Evolutionary conservation across 2,888 invertebrate species (phyloP), one percentile per base, ranked within the genome.

Genomic region (Pseudococcus viburni): DNA sequence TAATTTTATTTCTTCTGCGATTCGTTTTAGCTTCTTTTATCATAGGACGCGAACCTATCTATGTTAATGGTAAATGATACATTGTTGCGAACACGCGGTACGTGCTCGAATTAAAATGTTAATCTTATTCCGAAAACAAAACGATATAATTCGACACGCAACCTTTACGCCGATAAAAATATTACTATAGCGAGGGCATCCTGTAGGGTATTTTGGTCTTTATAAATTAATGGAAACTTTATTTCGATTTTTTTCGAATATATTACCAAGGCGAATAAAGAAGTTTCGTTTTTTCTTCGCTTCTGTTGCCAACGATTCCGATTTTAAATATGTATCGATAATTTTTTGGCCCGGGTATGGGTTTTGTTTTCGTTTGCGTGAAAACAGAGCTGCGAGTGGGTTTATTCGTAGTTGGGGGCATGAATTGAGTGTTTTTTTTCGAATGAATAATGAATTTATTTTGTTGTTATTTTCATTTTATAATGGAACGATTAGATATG

Each of bases 21-120:
- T 33, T 33, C 26, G 26, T 33, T 33, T 33, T 33, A 33, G 26
- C 26, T 33, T 33, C 26, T 33, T 33, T 33, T 33, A 33, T 33
- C 26, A 33, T 33, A 33, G 26, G 26, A 33, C 26, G 51, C 15
- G 51, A 15, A 15, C 51, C 51, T 51, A 33, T 19, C 12, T 33
- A 33, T 33, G 26, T 33, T 73, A 73, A 46, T 46, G 17, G 51
- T 77, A 77, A 77, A 77, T 77, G 77, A 77, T 77, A 77, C 33
- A 77, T 77, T 26, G 39, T 39, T 22, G 39, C 77, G 77, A 77
- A 77, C 77, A 39, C 39, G 64, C 26, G 26, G 39, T 77, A 39
- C 77, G 77, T 77, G 77, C 77, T 77, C 77, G 77, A 77, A 77
- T 77, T 77, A 77, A 77, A 77, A 77, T 77, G 77, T 77, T 77